Evolutionary conservation across 2,113 vertebrate species (phyloP), one percentile per base, ranked within the genome.

Genomic region (Dicentrarchus labrax): DNA sequence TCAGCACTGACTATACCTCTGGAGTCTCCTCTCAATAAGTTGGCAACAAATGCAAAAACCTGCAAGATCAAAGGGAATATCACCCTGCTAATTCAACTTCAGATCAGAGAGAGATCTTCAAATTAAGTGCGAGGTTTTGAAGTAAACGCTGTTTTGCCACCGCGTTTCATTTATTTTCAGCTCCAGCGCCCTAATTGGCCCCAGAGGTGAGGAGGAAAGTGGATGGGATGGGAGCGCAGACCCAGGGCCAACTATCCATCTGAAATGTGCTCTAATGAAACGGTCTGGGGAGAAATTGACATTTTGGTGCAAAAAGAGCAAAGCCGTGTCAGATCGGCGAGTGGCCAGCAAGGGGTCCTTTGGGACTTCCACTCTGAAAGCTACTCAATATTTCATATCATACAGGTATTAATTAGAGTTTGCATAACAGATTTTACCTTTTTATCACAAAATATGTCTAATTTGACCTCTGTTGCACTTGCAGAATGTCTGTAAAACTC

Each of bases 121-220:
- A 87, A 93, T 91, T 87, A 92, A 82, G 80, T 74, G 36, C 45
- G 56, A 81, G 90, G 78, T 82, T 91, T 90, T 92, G 89, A 91
- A 94, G 88, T 88, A 93, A 94, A 91, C 72, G 86, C 90, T 91
- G 89, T 92, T 90, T 94, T 91, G 88, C 88, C 85, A 72, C 68
- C 54, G n/a, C 43, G 13, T 86, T 90, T 88, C 89, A 83, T 91
- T 93, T 90, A 86, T 85, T 83, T 88, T 89, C 89, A 30, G 84
- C 90, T 90, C 78, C 69, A 30, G 75, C 50, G 39, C 70, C 59
- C 86, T 94, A 94, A 94, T 94, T 94, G 91, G 93, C 91, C 93
- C 89, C 93, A 76, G 86, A 88, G 90, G 93, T 90, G 91, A 78
- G 80, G 77, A 65, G 84, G 72, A 72, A 75, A 85, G 84, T 68